A percentile compares a stretch with the other conserved stretches of the same genome.
Conservation (phyloP, 2,888 invertebrate species). For the Drosophila monieri region DNA sequence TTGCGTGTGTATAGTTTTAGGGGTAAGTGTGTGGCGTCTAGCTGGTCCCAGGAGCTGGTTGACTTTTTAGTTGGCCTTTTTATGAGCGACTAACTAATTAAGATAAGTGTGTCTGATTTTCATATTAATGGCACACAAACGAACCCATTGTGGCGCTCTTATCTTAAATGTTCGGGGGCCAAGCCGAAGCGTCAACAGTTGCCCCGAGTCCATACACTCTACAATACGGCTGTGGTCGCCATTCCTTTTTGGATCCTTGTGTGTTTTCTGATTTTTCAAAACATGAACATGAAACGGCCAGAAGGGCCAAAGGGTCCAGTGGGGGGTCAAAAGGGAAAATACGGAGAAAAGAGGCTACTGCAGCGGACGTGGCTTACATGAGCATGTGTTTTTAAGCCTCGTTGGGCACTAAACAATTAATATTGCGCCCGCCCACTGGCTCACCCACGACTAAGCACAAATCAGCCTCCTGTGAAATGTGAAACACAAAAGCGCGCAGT, state of each 20-base stretch:
- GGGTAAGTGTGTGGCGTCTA: slow-evolving; percentile 24
- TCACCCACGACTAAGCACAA: slow-evolving; percentile 47
- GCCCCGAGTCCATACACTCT: slow-evolving; percentile 37
- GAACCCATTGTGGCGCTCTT: slow-evolving; percentile 67
- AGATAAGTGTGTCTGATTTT: slow-evolving; percentile 80
- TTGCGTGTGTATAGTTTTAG: slow-evolving; percentile 40
- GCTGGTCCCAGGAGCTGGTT: slow-evolving; percentile 27
- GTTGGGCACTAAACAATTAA: slow-evolving; percentile 80
- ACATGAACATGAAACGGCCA: slow-evolving; percentile 38
- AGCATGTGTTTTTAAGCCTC: slow-evolving; percentile 80
- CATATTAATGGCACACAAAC: slow-evolving; percentile 77
- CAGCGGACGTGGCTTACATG: slow-evolving; percentile 78
- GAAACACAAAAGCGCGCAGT: slow-evolving; percentile 67
- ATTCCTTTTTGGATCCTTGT: slow-evolving; percentile 16
- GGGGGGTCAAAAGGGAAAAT: not conserved
- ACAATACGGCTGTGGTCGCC: not conserved
- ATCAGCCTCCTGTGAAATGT: slow-evolving; percentile 79
- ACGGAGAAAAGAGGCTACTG: slow-evolving; percentile 40
- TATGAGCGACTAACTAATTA: slow-evolving; percentile 71
- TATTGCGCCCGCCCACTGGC: slow-evolving; percentile 73
- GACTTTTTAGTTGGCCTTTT: slow-evolving; percentile 34
- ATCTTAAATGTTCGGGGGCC: slow-evolving; percentile 69
- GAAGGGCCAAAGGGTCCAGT: not conserved
- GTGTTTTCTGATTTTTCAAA: slow-evolving; percentile 42
- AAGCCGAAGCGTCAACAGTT: slow-evolving; percentile 72